Evolutionary conservation across 2,888 invertebrate genomes (phyloP), one percentile per base, ranked within the genome.

Genomic region (Drosophila leonis): DNA sequence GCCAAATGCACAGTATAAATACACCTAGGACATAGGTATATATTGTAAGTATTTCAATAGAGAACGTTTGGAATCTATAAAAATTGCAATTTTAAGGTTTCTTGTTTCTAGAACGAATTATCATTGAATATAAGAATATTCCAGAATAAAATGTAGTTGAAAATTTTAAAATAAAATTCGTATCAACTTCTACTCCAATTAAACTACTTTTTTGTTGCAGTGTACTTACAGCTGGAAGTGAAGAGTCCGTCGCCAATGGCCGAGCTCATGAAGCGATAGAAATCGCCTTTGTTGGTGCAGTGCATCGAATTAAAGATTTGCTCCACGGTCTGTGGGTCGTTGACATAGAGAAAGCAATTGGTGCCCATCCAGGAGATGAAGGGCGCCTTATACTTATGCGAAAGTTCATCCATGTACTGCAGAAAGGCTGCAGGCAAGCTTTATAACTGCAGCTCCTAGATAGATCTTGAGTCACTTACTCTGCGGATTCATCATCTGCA

Each of bases 341-440:
- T 90, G 52, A 91, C 85, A 62, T 92, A 92, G 5, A 92, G 87
- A 49, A 92, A 90, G n/a, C 92, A 92, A 46, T 85, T 90, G 31
- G 80, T 87, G 31, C 92, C 92, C 92, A 92, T 92, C 92, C 92
- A 92, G 24, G 91, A 88, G 52, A 92, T 86, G 29, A 91, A 92
- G 4, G 92, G 91, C 0, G 90, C 76, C 35, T 72, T 79, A 33
- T 90, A 91, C 48, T 77, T 66, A 3, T 82, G 72, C 1, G 90
- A 79, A 13, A 77, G 71, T 24, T 75, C 62, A 2, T 82, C 83
- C 79, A 92, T 83, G 62, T 85, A 90, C 49, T 84, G 82, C 37
- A 92, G 57, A 70, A 91, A 90, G 24, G 81, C 91, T 92, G 46
- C 31, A 35, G 51, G 18, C 15, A 13, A 35, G 13, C 46, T 6